A percentile compares a stretch with the other conserved stretches of the same genome.
Evolutionary conservation across 1,140 invertebrate genomes (phyloP).

Genomic region (Drosophila arawakana): DNA sequence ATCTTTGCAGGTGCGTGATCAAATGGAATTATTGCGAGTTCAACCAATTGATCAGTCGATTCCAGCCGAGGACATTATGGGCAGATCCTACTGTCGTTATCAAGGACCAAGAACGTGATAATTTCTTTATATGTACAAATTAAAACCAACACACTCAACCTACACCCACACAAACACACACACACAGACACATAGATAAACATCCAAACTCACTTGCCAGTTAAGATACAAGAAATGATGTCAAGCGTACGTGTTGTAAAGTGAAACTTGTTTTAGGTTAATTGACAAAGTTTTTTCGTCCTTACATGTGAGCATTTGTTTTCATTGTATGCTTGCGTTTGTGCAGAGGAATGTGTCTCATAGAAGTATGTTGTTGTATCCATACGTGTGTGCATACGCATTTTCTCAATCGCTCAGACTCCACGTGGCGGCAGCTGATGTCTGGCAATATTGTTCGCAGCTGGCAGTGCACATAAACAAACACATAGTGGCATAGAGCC

Average conservation of each 20-base stretch:
- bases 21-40: slow-evolving; percentile 80
- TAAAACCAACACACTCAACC: slow-evolving; percentile 19
- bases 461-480: slow-evolving; percentile 72
- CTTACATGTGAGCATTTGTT: slow-evolving; percentile 44
- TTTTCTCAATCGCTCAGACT: slow-evolving; percentile 69
- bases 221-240: slow-evolving; percentile 60
- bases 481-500: slow-evolving; percentile 69
- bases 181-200: slow-evolving; percentile 19
- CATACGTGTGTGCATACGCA: slow-evolving; percentile 19
- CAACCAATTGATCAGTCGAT: slow-evolving; percentile 83
- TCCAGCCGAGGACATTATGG: slow-evolving; percentile 84
- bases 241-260: slow-evolving; percentile 76
- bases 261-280: slow-evolving; percentile 81
- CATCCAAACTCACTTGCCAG: slow-evolving; percentile 1
- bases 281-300: slow-evolving; percentile 78
- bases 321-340: slow-evolving; percentile 44
- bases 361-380: slow-evolving; percentile 18
- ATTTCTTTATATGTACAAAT: slow-evolving; percentile 74
- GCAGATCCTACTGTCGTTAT: slow-evolving; percentile 84
- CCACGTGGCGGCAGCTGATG: slow-evolving; percentile 57
- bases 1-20: slow-evolving; percentile 79
- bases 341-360: slow-evolving; percentile 28
- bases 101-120: slow-evolving; percentile 85
- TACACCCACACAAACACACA: slow-evolving; percentile 12
- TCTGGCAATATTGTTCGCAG: slow-evolving; percentile 67